Base-by-base conservation (phyloP, 2,888 invertebrate species). In the Agrochola macilenta region DNA sequence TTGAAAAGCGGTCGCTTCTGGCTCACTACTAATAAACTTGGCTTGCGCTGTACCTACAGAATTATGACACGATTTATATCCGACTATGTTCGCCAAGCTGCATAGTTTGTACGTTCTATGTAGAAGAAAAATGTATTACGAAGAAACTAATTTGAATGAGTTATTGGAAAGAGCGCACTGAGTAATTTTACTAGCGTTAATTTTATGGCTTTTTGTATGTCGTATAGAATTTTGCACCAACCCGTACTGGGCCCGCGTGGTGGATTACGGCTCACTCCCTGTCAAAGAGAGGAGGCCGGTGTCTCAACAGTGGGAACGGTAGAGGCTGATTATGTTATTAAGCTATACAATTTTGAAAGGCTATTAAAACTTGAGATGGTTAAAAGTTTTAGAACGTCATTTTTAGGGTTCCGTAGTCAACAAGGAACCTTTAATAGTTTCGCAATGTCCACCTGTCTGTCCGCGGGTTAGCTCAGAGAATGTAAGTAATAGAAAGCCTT, bases 61-160 rank as follows among this genome's bases (percentile, higher is more conserved):
- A 79, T 87, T 87, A 85, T 85, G 54, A 61, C 60, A 64, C 74
- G 60, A 79, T 86, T 86, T 87, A 77, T 79, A 70, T 61, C 35
- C 60, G 39, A 68, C 61, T 68, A 60, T 60, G 69, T 74, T 70
- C 43, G 30, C 61, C 30, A 52, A 68, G 52, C 9, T 77, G 63
- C 77, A 69, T 73, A 78, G 26, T 17, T 60, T 23, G n/a, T 69
- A 39, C n/a, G 26, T 72, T 63, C 12, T 58, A 30, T 63, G n/a
- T 4, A 57, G 17, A 58, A 61, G 58, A 11, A 39, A 63, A 74
- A 30, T 61, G 35, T 83, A 49, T 63, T 61, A 54, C 39, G 30
- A 30, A 46, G 35, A 57, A 69, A n/a, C 5, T 63, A 63, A 61
- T 80, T 74, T 49, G 1, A 57, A 49, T 75, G 11, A 69, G 57